These are phyloP conservation scores for Poecilia picta DNA, from an alignment of 2,797 vertebrate genomes.

Conservation along the genomic window DNA sequence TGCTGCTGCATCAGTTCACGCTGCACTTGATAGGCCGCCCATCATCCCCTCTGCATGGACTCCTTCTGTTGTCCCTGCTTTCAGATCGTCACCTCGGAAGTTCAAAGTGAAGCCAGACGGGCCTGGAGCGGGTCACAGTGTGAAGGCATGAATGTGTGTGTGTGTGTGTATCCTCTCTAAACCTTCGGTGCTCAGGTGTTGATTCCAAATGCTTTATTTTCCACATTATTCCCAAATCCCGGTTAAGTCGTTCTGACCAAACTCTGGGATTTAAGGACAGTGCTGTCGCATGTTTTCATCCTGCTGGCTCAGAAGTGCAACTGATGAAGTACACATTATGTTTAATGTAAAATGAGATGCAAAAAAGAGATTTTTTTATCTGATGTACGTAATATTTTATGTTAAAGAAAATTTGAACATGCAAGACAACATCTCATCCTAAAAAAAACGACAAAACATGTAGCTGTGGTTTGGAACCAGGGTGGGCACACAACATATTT, in stretches of 20 bases:
- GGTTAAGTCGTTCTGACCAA: background rate
- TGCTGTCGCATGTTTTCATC: background rate
- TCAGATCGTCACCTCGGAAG: conserved; percentile 63
- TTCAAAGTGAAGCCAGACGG: conserved; percentile 70
- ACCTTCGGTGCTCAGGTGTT: conserved; percentile 14
- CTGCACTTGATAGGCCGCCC: conserved; percentile 56
- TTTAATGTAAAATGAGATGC: background rate
- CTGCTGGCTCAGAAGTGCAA: background rate
- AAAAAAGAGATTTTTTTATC: background rate
- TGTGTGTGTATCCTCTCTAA: no score
- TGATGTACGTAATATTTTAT: no score
- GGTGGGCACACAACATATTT: no score
- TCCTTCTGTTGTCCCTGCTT: conserved; percentile 45
- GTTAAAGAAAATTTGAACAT: no score
- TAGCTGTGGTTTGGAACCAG: no score
- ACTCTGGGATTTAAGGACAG: background rate
- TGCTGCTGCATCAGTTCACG: conserved; percentile 59
- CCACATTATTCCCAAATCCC: background rate
- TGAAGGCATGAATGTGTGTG: conserved; percentile 1
- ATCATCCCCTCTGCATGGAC: conserved; percentile 70
- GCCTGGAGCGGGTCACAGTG: background rate
- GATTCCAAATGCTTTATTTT: conserved; percentile 28
- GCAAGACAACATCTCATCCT: no score
- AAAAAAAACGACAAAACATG: no score
- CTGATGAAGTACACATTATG: background rate